Conservation (phyloP, 2,888 invertebrate genomes). For the Bimastos eiseni region DNA sequence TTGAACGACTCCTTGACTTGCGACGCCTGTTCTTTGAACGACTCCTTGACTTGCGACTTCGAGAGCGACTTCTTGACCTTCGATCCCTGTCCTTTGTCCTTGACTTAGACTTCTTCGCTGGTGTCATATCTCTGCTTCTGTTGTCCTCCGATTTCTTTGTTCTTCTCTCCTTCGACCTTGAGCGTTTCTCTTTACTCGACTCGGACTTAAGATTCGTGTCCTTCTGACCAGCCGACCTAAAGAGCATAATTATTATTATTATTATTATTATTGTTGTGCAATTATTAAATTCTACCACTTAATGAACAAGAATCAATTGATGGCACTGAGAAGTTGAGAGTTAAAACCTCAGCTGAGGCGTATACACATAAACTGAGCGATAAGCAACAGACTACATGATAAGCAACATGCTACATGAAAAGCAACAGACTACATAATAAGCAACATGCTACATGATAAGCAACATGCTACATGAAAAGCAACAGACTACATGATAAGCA, state of each 20-base stretch:
- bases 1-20: slow-evolving; percentile 27
- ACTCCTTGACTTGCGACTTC: neutral
- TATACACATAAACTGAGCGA: no score
- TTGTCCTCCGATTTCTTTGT: neutral
- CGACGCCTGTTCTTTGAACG: neutral
- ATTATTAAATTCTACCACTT: no score
- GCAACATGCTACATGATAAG: no score
- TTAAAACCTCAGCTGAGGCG: no score
- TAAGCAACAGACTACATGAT: no score
- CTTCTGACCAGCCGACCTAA: neutral
- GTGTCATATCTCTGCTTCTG: slow-evolving; percentile 19
- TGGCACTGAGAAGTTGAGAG: no score
- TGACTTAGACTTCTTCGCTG: neutral
- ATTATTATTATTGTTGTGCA: no score
- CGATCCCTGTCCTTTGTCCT: neutral
- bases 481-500: no score
- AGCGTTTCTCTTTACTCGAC: neutral
- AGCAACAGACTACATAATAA: no score
- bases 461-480: no score
- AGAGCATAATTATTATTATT: neutral
- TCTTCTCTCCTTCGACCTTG: slow-evolving; percentile 32
- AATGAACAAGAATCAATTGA: no score
- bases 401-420: no score
- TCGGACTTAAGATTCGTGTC: neutral
- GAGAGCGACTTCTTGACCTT: neutral